Evolutionary conservation across 1,140 invertebrate species (phyloP), one percentile per base, ranked within the genome.

Genomic region (Diploscapter pachys): DNA sequence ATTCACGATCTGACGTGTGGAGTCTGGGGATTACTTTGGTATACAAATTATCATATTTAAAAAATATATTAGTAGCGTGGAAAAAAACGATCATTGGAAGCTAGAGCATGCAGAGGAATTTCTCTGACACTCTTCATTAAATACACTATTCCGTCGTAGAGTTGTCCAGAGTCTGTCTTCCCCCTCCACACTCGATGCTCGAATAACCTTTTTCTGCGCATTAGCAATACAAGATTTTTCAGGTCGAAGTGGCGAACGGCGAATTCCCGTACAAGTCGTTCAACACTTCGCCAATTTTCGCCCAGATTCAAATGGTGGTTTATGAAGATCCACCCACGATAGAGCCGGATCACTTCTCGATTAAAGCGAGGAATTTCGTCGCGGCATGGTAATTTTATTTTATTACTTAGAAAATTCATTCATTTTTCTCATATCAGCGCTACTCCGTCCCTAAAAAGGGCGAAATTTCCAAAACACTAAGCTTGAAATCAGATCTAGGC

Each of bases 1-100:
- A 99, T 88, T 96, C 98, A 82, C 90, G 96, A 80, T 95, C 96
- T 13, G 96, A 99, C 89, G 95, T 99, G 49, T 99, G 96, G 96
- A 96, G 94, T 85, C 89, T 99, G 74, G 96, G 96, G 80, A 97
- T 99, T 79, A 96, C 95, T 64, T 88, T 98, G 82, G 93, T 98
- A 79, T 49, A 53, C 65, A 11, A 13, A 61, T 5, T 5, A 59
- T 31, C 31, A 81, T n/a, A 31, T 5, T 9, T 65, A 49, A 50
- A 69, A 57, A 69, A 51, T 6, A 69, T 9, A n/a, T 31, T 31
- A 31, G 31, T 31, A 31, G 31, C 31, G 31, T 1, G 31, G 31
- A 31, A 31, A 31, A 31, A 31, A 31, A 31, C 31, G 31, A 31
- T 1, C 31, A 31, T 31, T 31, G 31, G 31, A 1, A 31, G 31